Percentiles rank a stretch among this genome's conserved stretches.
Evolutionary conservation across 2,888 invertebrate species (phyloP).

Genomic region (Aplocera efformata): DNA sequence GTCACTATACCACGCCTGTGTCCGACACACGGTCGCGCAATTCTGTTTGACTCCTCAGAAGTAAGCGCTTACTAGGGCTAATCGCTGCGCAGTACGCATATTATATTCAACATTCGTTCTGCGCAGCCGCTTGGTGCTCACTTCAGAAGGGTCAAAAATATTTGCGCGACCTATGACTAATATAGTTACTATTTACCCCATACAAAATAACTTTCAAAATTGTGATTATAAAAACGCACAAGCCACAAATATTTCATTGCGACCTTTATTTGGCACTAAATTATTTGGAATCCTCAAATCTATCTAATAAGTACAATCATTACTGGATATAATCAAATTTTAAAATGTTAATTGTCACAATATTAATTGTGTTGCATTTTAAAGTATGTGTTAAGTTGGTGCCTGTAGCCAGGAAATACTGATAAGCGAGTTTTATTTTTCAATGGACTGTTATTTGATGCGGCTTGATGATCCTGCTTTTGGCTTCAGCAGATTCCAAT

Average conservation of each 20-base stretch:
- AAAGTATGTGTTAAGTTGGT: too few relatives aligned
- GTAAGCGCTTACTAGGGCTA: too few relatives aligned
- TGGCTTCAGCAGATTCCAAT: too few relatives aligned
- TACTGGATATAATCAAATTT: constrained; percentile 42
- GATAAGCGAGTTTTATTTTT: constrained; percentile 24
- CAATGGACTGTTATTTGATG: constrained; percentile 3
- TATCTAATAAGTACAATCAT: constrained; percentile 48
- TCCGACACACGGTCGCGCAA: too few relatives aligned
- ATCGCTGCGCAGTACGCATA: too few relatives aligned
- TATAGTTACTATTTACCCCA: constrained; percentile 31
- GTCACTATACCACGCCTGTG: too few relatives aligned
- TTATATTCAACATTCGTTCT: too few relatives aligned
- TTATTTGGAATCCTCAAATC: constrained; percentile 73
- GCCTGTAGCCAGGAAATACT: constrained; percentile 40
- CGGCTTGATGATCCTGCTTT: constrained; percentile 18
- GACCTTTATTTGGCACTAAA: constrained; percentile 72
- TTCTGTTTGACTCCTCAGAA: too few relatives aligned
- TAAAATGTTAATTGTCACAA: constrained; percentile 43
- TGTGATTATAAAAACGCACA: constrained; percentile 62
- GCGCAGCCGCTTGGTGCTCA: too few relatives aligned
- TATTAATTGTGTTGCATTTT: constrained; percentile 42
- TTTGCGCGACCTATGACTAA: too few relatives aligned
- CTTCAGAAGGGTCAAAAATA: too few relatives aligned
- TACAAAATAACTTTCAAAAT: constrained; percentile 48
- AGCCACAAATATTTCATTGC: constrained; percentile 8